These are phyloP conservation scores for Drosophila mauritiana DNA, from an alignment of 1,140 invertebrate species.

Conservation along the genomic window DNA sequence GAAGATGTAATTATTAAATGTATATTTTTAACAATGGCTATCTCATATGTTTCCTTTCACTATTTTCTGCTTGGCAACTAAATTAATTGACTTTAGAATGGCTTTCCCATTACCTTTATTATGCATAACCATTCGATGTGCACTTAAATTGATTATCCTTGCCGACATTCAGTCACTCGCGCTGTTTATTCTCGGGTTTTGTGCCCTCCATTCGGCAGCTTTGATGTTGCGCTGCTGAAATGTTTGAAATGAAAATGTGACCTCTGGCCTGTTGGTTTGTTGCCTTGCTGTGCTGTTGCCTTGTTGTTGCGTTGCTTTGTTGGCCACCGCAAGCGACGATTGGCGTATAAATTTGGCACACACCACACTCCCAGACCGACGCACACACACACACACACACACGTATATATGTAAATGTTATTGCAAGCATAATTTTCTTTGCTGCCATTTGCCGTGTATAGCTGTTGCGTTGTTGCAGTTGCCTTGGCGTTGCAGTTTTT, in stretches of 20 bases:
- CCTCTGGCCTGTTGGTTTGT: constrained; percentile 28
- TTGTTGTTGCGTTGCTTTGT: constrained; percentile 6
- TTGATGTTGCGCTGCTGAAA: constrained; percentile 42
- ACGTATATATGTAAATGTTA: constrained; percentile 66
- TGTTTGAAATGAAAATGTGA: constrained; percentile 64
- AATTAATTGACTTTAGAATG: neutral
- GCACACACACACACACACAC: constrained; percentile 5
- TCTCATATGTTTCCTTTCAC: no score
- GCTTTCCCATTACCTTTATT: neutral
- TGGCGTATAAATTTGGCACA: constrained; percentile 68
- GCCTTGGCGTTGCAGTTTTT: constrained; percentile 67
- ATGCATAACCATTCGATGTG: constrained; percentile 10
- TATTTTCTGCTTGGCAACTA: neutral
- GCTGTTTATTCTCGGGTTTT: constrained; percentile 24
- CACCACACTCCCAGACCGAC: constrained; percentile 11
- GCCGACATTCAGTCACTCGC: constrained; percentile 4
- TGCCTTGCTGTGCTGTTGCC: neutral
- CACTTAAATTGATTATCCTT: constrained; percentile 33
- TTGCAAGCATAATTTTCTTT: constrained; percentile 79
- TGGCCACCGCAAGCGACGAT: constrained; percentile 50
- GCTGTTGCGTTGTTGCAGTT: constrained; percentile 31
- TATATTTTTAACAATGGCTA: no score
- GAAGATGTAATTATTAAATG: neutral
- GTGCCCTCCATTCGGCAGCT: constrained; percentile 35
- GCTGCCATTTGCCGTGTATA: constrained; percentile 58